Conservation (phyloP, 2,888 invertebrate genomes). For the Andrena trimmerana region DNA sequence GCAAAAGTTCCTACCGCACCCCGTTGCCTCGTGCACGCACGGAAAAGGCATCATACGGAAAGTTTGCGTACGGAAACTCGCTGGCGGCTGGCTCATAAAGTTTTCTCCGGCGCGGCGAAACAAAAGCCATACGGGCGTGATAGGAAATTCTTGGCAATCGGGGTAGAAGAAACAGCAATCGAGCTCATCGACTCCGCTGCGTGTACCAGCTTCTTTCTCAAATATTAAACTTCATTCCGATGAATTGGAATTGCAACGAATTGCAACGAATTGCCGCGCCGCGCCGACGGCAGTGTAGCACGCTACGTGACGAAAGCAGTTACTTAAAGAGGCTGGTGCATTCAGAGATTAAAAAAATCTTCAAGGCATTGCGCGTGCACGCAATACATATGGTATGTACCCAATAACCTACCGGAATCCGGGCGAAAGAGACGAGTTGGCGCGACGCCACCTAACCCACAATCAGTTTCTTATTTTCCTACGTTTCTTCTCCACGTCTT, state of each 20-base stretch:
- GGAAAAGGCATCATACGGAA: not conserved
- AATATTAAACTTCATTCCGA: conserved; percentile 33
- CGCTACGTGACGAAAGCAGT: no score
- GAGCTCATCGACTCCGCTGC: not conserved
- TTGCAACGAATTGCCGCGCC: not conserved
- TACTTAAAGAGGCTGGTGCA: no score
- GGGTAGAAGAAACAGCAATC: conserved; percentile 32
- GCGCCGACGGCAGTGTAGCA: not conserved
- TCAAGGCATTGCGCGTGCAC: no score
- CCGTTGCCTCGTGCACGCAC: conserved; percentile 2
- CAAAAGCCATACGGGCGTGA: conserved; percentile 18
- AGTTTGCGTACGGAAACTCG: conserved; percentile 27
- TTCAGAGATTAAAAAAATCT: no score
- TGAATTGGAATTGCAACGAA: not conserved
- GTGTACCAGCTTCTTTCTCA: conserved; percentile 4
- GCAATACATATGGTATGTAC: no score
- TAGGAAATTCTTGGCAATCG: conserved; percentile 27
- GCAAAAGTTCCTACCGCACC: not conserved
- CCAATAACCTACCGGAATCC: no score
- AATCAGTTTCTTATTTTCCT: no score
- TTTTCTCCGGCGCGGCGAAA: conserved; percentile 17
- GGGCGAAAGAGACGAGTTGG: no score
- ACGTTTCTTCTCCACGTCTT: no score
- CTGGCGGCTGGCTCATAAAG: conserved; percentile 7
- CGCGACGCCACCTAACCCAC: no score